Percentiles rank a stretch among this genome's conserved stretches.
Conservation (phyloP, 2,888 invertebrate genomes). For the Hermodice carunculata region DNA sequence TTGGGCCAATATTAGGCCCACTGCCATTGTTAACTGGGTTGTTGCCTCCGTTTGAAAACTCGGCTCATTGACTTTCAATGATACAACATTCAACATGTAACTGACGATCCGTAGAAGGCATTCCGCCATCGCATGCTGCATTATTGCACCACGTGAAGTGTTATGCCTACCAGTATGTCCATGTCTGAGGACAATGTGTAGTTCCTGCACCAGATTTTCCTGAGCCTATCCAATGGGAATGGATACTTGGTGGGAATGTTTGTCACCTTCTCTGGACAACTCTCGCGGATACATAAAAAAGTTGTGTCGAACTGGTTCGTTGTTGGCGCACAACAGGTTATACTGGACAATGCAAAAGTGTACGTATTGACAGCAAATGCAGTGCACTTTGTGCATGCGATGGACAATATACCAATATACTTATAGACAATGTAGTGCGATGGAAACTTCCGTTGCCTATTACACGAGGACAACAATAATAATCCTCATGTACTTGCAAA, state of each 20-base stretch:
- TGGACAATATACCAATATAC: background rate
- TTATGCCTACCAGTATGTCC: background rate
- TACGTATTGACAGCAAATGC: background rate
- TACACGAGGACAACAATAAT: no score
- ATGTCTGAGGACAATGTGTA: background rate
- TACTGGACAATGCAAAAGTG: background rate
- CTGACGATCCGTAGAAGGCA: background rate
- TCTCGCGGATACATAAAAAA: background rate
- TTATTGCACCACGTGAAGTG: background rate
- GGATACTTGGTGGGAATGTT: background rate
- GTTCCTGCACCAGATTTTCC: background rate
- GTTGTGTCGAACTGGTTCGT: background rate
- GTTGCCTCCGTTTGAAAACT: background rate
- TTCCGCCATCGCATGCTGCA: background rate
- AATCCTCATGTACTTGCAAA: no score
- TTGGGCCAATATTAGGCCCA: no score
- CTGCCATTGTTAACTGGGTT: no score
- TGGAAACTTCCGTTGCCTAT: no score
- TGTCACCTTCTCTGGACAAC: background rate
- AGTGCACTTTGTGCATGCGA: background rate
- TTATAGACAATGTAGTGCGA: no score
- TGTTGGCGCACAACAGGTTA: conserved; percentile 1
- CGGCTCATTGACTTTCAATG: background rate
- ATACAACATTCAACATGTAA: background rate
- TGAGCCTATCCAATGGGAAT: background rate